phyloP scores from a whole-genome alignment of 2,797 vertebrate genomes.

The Sebastes nivosus region DNA sequence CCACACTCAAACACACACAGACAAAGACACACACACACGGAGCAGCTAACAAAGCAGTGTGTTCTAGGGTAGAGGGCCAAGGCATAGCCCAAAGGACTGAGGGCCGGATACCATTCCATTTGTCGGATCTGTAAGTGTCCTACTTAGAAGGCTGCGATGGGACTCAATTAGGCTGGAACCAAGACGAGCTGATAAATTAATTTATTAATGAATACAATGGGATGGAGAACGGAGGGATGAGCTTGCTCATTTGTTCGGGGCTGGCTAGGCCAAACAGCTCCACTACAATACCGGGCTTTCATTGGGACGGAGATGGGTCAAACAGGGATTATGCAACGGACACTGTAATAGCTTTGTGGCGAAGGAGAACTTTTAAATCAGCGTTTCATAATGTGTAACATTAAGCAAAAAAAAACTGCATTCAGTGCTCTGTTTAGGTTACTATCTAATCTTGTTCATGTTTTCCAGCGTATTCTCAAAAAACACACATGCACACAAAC shows the following conservation, averaged over 20 bases:
- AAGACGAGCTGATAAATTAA: conserved; percentile 82
- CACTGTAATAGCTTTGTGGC: conserved; percentile 2
- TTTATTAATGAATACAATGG: conserved; percentile 85
- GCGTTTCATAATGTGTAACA: background rate
- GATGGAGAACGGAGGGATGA: conserved; percentile 73
- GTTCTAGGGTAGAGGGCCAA: conserved; percentile 67
- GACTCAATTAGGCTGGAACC: conserved; percentile 86
- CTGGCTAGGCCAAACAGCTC: conserved; percentile 62
- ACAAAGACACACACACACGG: conserved; percentile 3
- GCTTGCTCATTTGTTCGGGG: conserved; percentile 72
- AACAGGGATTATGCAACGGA: conserved; percentile 44
- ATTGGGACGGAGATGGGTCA: conserved; percentile 45
- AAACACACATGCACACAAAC: background rate
- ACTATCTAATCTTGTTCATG: background rate
- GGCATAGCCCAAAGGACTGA: conserved; percentile 73
- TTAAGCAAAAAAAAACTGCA: background rate
- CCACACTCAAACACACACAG: conserved; percentile 34
- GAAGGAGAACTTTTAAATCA: conserved; percentile 1
- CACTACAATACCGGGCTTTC: conserved; percentile 53
- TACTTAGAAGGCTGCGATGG: conserved; percentile 83
- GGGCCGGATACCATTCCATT: conserved; percentile 80
- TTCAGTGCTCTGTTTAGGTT: background rate
- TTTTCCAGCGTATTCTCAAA: background rate
- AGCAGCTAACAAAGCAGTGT: conserved; percentile 61
- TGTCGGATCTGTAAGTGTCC: conserved; percentile 80